phyloP scores from a whole-genome alignment of 2,113 vertebrate species.

The Macroglossus sobrinus region DNA sequence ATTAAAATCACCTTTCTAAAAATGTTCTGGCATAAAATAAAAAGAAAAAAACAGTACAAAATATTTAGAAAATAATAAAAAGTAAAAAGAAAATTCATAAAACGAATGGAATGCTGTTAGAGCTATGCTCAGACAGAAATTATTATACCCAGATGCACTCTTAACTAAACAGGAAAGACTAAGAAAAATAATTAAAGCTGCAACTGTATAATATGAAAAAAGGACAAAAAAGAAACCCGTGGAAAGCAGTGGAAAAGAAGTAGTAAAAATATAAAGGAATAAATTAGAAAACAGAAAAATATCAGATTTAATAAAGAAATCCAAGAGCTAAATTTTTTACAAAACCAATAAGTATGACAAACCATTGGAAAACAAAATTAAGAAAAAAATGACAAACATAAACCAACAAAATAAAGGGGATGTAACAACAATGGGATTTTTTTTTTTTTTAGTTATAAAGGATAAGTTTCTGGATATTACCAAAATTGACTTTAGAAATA shows the following conservation, averaged over 20 bases:
- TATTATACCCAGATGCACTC: neutral
- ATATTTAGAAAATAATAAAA: slow-evolving; percentile 60
- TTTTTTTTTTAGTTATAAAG: neutral
- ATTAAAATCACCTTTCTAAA: slow-evolving; percentile 49
- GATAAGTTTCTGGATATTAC: neutral
- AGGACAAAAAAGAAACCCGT: neutral
- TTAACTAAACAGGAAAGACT: neutral
- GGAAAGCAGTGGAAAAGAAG: neutral
- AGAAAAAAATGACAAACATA: neutral
- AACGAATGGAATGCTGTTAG: slow-evolving; percentile 28
- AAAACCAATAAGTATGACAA: neutral
- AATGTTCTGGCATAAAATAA: neutral
- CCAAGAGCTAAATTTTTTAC: neutral
- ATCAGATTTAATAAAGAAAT: neutral
- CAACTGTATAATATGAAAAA: neutral
- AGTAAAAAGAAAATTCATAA: neutral
- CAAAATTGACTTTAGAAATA: neutral
- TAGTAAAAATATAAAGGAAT: neutral
- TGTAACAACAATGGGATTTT: neutral
- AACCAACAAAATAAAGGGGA: neutral
- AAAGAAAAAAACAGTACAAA: slow-evolving; percentile 14
- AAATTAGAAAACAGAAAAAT: neutral
- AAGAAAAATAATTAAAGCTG: neutral
- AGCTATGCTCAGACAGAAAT: neutral
- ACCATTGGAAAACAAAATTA: neutral